A percentile compares a stretch with the other conserved stretches of the same genome.
phyloP scores from a whole-genome alignment of 64 coral and sea anemone genomes.

The Actinia equina region DNA sequence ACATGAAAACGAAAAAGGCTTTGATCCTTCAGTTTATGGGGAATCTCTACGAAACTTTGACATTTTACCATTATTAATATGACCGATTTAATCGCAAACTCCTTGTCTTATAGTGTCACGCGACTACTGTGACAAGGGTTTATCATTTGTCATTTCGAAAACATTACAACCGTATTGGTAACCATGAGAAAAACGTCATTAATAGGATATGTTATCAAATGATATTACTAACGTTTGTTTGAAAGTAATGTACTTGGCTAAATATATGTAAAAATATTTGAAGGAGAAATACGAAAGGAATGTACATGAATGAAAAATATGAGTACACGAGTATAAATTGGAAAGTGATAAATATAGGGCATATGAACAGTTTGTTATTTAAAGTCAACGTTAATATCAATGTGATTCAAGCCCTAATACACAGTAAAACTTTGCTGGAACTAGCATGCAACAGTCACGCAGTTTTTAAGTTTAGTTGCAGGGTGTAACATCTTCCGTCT shows the following conservation, averaged over 20 bases:
- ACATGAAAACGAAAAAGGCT: too few relatives aligned
- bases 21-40: too few relatives aligned
- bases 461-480: too few relatives aligned
- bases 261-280: not conserved
- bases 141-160: slow-evolving; percentile 1
- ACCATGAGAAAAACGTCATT: not conserved
- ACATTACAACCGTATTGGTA: not conserved
- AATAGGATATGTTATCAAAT: not conserved
- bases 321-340: not conserved
- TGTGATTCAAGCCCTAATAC: too few relatives aligned
- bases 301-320: not conserved
- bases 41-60: too few relatives aligned
- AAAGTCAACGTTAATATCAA: not conserved
- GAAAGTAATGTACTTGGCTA: not conserved
- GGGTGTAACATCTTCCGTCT: too few relatives aligned
- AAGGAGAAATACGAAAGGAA: not conserved
- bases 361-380: not conserved
- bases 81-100: too few relatives aligned
- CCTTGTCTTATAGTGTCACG: too few relatives aligned
- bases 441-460: too few relatives aligned
- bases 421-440: too few relatives aligned
- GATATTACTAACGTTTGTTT: not conserved
- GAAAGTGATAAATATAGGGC: not conserved
- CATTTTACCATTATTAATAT: too few relatives aligned
- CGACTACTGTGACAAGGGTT: too few relatives aligned